A percentile compares a stretch with the other conserved stretches of the same genome.
These are phyloP conservation scores for Lordiphosa stackelbergi DNA, from an alignment of 1,140 invertebrate genomes.

Conservation along the genomic window DNA sequence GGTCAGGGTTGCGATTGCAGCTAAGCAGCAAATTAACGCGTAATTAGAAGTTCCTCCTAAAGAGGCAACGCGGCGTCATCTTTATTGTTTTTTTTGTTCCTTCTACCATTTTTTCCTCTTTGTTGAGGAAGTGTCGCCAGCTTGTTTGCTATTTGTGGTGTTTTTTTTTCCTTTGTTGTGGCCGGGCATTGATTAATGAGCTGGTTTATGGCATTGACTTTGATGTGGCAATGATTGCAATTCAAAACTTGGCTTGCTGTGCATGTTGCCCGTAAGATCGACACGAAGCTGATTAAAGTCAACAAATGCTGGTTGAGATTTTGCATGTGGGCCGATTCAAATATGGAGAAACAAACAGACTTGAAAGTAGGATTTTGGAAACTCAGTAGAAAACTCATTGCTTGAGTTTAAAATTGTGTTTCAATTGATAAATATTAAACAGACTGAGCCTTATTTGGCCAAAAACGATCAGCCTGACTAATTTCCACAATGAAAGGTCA, in stretches of 20 bases:
- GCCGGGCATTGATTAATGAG: constrained; percentile 59
- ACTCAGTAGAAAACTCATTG: not conserved
- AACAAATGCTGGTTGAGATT: too few relatives aligned
- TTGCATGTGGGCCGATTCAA: constrained; percentile 1
- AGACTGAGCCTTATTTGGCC: constrained; percentile 39
- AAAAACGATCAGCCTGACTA: constrained; percentile 43
- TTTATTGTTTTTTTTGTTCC: constrained; percentile 36
- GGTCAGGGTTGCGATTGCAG: constrained; percentile 19
- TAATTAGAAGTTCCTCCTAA: constrained; percentile 67
- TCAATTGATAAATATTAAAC: constrained; percentile 30
- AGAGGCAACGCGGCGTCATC: constrained; percentile 48
- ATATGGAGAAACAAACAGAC: constrained; percentile 3
- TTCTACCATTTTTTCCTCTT: not conserved
- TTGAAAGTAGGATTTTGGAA: too few relatives aligned
- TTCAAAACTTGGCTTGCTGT: not conserved
- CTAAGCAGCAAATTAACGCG: constrained; percentile 65
- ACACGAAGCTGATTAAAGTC: constrained; percentile 4
- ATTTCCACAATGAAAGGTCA: constrained; percentile 68
- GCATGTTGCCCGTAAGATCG: constrained; percentile 8
- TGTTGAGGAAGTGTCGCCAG: constrained; percentile 55
- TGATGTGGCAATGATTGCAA: constrained; percentile 41
- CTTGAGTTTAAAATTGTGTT: constrained; percentile 1
- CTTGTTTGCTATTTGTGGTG: constrained; percentile 33
- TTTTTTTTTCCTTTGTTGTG: constrained; percentile 40
- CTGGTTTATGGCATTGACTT: constrained; percentile 46